A percentile compares a stretch with the other conserved stretches of the same genome.
phyloP scores from a whole-genome alignment of 2,113 vertebrate species.

The Bettongia penicillata region DNA sequence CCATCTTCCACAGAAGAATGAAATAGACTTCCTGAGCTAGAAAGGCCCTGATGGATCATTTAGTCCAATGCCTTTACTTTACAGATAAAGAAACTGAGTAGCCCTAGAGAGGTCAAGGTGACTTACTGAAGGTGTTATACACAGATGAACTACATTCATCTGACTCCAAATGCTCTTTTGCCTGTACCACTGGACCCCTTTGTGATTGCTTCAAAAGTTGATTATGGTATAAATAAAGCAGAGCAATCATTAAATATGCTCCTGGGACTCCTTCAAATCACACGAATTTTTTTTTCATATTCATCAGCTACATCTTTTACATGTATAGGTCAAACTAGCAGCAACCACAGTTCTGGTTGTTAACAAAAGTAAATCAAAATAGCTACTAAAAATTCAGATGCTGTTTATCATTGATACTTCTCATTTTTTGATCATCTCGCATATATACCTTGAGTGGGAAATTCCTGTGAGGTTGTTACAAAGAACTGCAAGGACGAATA shows the following conservation, averaged over 20 bases:
- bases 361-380: background rate
- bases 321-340: background rate
- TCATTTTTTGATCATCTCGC: background rate
- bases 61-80: background rate
- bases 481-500: too few relatives aligned
- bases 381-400: background rate
- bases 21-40: background rate
- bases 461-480: background rate
- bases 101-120: background rate
- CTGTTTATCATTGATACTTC: accelerated
- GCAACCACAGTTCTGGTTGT: background rate
- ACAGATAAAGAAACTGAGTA: background rate
- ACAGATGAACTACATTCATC: background rate
- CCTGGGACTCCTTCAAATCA: background rate
- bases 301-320: background rate
- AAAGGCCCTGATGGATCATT: background rate
- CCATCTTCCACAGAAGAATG: background rate
- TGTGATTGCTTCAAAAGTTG: background rate
- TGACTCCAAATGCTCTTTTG: background rate
- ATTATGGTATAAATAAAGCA: background rate
- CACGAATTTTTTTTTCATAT: background rate
- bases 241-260: background rate
- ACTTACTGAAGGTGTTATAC: background rate
- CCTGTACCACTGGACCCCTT: background rate
- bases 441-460: background rate